These are phyloP conservation scores for Balaeniceps rex DNA, from an alignment of 2,113 vertebrate species.

Conservation along the genomic window DNA sequence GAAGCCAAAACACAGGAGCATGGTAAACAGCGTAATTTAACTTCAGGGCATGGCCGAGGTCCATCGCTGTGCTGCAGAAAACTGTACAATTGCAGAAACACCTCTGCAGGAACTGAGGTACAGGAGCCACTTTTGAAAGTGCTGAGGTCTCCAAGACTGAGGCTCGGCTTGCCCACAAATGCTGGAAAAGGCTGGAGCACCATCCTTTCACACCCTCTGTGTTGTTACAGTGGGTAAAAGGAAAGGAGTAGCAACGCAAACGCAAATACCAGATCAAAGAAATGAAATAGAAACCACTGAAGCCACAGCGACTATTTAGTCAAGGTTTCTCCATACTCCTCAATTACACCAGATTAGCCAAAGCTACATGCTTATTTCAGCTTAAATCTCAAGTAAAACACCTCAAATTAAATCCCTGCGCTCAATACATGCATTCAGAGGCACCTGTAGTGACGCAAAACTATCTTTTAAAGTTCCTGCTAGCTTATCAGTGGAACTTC, in stretches of 20 bases:
- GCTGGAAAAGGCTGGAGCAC: background rate
- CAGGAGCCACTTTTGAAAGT: background rate
- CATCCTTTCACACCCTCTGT: fast-evolving
- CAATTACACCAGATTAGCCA: background rate
- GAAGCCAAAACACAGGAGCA: background rate
- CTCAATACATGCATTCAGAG: background rate
- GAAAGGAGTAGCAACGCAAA: background rate
- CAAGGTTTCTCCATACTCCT: background rate
- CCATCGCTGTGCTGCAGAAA: too few species aligned
- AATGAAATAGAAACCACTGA: background rate
- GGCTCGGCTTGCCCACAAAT: background rate
- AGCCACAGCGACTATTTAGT: background rate
- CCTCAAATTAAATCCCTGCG: background rate
- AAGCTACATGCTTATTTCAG: fast-evolving
- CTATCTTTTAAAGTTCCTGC: background rate
- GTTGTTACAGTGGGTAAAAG: fast-evolving
- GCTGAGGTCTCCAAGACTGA: background rate
- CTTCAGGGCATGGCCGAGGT: background rate
- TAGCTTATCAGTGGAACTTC: background rate
- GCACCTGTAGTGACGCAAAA: background rate
- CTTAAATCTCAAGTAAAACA: background rate
- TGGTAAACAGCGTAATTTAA: fast-evolving
- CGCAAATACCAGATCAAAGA: background rate
- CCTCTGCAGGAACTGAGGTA: background rate
- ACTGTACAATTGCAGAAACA: background rate